phyloP scores from a whole-genome alignment of 1,140 invertebrate species.

The Caenorhabditis briggsae region DNA sequence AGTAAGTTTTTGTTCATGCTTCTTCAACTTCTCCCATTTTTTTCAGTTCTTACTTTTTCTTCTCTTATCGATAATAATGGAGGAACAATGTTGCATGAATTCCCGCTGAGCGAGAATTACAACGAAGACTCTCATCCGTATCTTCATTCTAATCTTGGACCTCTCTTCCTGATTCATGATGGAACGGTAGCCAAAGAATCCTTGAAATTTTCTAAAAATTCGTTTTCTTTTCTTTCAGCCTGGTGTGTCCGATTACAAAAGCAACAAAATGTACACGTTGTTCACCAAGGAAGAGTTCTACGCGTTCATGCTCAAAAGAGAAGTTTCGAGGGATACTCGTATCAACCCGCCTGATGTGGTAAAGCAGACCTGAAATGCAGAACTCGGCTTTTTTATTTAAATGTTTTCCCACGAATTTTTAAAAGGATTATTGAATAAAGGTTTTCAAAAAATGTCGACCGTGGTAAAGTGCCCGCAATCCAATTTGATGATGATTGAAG shows the following conservation, averaged over 20 bases:
- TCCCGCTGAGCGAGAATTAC: background rate
- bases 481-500: slow-evolving; percentile 37
- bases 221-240: background rate
- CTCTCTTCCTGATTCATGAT: slow-evolving; percentile 9
- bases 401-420: no score
- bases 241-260: background rate
- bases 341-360: no score
- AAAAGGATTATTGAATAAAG: no score
- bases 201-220: no score
- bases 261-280: background rate
- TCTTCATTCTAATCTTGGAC: slow-evolving; percentile 12
- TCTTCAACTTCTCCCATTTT: background rate
- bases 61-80: background rate
- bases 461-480: slow-evolving; percentile 50
- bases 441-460: slow-evolving; percentile 3
- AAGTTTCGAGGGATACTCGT: no score
- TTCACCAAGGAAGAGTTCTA: background rate
- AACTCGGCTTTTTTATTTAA: no score
- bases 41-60: background rate
- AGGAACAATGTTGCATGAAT: background rate
- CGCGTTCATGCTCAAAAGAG: no score
- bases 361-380: no score
- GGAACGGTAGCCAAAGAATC: background rate
- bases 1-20: background rate
- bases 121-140: background rate